These are phyloP conservation scores for Linurgus olivaceus DNA, from an alignment of 2,797 vertebrate species.

Conservation along the genomic window DNA sequence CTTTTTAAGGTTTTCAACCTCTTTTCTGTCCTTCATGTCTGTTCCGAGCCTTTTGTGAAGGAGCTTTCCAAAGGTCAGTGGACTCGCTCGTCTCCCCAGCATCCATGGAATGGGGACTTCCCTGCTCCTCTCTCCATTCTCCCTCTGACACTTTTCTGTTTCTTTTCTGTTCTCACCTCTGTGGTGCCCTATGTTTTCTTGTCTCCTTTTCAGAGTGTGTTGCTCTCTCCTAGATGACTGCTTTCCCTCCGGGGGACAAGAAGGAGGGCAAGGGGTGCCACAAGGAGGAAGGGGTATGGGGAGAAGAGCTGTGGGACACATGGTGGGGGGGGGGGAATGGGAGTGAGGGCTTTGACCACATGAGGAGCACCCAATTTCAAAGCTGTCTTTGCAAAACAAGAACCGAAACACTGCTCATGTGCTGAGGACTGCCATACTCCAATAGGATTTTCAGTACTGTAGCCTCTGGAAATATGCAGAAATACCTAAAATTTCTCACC, in stretches of 20 bases:
- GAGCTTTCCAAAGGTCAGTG: background rate
- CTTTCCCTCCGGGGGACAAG: background rate
- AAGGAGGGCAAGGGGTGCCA: fast-evolving
- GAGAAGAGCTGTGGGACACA: fast-evolving
- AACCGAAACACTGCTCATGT: fast-evolving
- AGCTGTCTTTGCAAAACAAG: background rate
- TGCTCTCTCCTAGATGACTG: background rate
- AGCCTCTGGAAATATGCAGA: fast-evolving
- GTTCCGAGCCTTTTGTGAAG: background rate
- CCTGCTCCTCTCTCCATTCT: background rate
- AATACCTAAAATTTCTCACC: background rate
- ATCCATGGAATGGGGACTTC: fast-evolving
- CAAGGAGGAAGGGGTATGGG: background rate
- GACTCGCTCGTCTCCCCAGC: fast-evolving
- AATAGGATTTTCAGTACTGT: background rate
- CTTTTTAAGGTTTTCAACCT: background rate
- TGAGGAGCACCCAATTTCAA: fast-evolving
- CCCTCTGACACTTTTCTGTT: background rate
- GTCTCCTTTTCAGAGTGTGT: background rate
- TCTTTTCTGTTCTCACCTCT: background rate
- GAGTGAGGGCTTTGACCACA: background rate
- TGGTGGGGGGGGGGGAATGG: fast-evolving
- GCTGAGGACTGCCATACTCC: background rate
- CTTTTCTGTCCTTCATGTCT: background rate
- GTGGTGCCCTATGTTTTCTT: background rate